Evolutionary conservation across 2,888 invertebrate species (phyloP), one percentile per base, ranked within the genome.

Genomic region (Gandaritis pyraliata): DNA sequence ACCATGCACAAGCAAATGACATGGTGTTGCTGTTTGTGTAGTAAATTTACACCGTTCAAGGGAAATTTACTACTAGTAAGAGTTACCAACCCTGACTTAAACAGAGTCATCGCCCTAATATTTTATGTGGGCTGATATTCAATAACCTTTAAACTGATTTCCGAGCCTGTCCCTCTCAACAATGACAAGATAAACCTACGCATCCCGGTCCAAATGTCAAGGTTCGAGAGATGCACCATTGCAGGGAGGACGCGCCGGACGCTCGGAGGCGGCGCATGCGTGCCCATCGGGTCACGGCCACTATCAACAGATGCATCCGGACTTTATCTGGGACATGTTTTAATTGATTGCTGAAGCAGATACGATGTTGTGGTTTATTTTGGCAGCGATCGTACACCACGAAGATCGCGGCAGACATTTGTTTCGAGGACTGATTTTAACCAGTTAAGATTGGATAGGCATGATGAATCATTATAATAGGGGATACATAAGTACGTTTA

Each of bases 251-350:
- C 16, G 53, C 39, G 54, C 41, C 58, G 54, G 59, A 45, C 50
- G 57, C 50, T 38, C 39, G n/a, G n/a, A n/a, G n/a, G n/a, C n/a
- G 45, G 51, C 52, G 62, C 72, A 72, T 69, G 68, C 68, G 75
- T 71, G 72, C 64, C 61, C 65, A 53, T 50, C 54, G 47, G 68
- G 68, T 63, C 65, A 65, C 54, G 66, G 64, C 58, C 70, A 70
- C 55, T 68, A 68, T 73, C 72, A 70, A 68, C 73, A 72, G 68
- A 70, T 72, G 69, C 72, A 69, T 68, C 69, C 69, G 69, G 52
- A 15, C 52, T 52, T 45, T 59, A 64, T 64, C 59, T 59, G 56
- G 59, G 48, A 49, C 59, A 51, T 36, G 46, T 18, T 58, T 30
- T 55, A 61, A 63, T 59, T 59, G 48, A 59, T 64, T 56, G 48